Evolutionary conservation across 2,888 invertebrate genomes (phyloP).

Genomic region (Dimorphilus gyrociliatus): DNA sequence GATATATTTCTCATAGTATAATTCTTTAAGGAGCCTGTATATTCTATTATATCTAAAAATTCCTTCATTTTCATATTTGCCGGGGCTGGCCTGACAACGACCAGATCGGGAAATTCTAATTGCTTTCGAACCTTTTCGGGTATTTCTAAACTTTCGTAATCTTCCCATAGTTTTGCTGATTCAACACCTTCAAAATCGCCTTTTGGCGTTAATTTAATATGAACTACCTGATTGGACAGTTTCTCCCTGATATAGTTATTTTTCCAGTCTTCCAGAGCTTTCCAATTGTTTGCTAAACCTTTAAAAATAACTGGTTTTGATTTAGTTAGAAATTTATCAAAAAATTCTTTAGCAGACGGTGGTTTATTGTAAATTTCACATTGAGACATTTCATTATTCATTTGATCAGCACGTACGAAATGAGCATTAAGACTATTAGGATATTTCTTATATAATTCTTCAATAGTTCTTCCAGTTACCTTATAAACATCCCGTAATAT

Average conservation of each 20-base stretch:
- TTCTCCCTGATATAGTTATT: constrained; percentile 16
- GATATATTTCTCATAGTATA: constrained; percentile 17
- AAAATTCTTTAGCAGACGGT: constrained; percentile 16
- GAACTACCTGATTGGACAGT: constrained; percentile 18
- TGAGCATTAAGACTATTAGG: not conserved
- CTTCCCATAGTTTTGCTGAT: constrained; percentile 20
- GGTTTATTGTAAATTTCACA: constrained; percentile 7
- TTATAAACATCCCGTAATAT: no score
- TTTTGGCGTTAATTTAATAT: constrained; percentile 25
- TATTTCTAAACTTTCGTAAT: constrained; percentile 17
- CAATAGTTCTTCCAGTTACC: no score
- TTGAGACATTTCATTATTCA: constrained; percentile 3
- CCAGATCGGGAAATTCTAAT: constrained; percentile 24
- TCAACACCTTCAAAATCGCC: constrained; percentile 33
- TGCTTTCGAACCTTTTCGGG: constrained; percentile 18
- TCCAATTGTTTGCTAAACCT: constrained; percentile 19
- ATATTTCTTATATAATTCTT: not conserved
- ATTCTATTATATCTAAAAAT: constrained; percentile 24
- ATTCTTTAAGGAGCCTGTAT: constrained; percentile 10
- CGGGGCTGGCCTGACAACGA: constrained; percentile 30
- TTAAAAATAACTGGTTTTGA: constrained; percentile 29
- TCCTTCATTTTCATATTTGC: constrained; percentile 23
- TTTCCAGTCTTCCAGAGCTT: constrained; percentile 25
- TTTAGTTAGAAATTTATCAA: constrained; percentile 19
- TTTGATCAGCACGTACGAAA: no score